phyloP scores from a whole-genome alignment of 2,888 invertebrate species.

The Philaethria dido region DNA sequence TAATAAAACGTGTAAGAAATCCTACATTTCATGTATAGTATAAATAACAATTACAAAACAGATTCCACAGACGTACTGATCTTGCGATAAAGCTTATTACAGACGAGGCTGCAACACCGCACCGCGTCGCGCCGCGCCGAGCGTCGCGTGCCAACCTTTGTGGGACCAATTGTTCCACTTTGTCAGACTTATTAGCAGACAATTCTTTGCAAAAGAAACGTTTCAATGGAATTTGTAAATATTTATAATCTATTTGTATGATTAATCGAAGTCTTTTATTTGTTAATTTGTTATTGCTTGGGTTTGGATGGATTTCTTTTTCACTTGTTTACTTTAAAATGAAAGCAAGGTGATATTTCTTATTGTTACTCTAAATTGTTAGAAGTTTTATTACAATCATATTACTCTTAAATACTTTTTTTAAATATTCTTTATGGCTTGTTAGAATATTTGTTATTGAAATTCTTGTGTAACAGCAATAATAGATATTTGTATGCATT shows the following conservation, averaged over 20 bases:
- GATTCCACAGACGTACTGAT: constrained; percentile 38
- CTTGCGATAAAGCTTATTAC: constrained; percentile 39
- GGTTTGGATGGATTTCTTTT: not conserved
- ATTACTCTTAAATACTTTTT: not conserved
- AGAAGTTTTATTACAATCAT: not conserved
- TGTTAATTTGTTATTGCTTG: not conserved
- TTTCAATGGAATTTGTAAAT: constrained; percentile 20
- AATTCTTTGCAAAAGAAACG: constrained; percentile 17
- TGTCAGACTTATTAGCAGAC: constrained; percentile 26
- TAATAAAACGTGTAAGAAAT: constrained; percentile 31
- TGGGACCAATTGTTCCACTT: constrained; percentile 45
- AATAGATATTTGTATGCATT: not conserved
- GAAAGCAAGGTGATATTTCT: not conserved
- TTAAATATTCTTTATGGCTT: not conserved
- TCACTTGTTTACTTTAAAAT: not conserved
- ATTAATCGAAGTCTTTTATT: not conserved
- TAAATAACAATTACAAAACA: constrained; percentile 41
- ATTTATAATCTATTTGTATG: not conserved
- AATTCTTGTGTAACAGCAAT: not conserved
- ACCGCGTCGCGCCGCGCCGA: constrained; percentile 34
- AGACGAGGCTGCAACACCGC: constrained; percentile 34
- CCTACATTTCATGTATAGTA: constrained; percentile 22
- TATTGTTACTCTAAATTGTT: not conserved
- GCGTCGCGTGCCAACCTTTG: constrained; percentile 49
- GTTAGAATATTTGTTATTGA: not conserved